These are phyloP conservation scores for Zenarchopterus dispar DNA, from an alignment of 2,797 vertebrate species.

Conservation along the genomic window DNA sequence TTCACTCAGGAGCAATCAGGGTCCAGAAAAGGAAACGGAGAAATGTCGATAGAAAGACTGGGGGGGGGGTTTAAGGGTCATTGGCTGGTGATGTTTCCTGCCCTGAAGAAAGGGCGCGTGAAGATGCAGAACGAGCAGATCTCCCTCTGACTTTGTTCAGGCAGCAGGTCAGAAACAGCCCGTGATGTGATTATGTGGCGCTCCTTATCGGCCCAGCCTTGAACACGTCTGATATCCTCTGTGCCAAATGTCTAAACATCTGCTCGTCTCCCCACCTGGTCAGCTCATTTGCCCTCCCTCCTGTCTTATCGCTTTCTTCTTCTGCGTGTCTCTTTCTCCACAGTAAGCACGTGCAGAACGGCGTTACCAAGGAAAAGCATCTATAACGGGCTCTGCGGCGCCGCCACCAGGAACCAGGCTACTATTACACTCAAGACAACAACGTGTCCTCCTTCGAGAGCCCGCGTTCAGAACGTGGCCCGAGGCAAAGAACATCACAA, in stretches of 20 bases:
- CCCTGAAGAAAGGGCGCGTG: background rate
- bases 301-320: background rate
- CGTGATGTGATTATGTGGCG: conserved; percentile 53
- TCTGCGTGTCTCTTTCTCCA: conserved; percentile 15
- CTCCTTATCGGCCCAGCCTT: conserved; percentile 72
- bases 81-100: background rate
- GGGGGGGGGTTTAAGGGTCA: background rate
- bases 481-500: conserved; percentile 39
- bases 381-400: conserved; percentile 76
- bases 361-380: conserved; percentile 89
- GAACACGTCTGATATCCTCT: conserved; percentile 60
- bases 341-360: conserved; percentile 88
- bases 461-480: conserved; percentile 25
- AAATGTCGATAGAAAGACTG: background rate
- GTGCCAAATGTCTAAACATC: conserved; percentile 43
- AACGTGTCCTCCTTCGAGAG: conserved; percentile 39
- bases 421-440: conserved; percentile 54
- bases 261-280: conserved; percentile 42
- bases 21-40: background rate
- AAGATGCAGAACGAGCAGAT: background rate
- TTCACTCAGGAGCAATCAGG: too few relatives aligned
- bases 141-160: background rate
- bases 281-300: background rate
- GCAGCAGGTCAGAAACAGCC: conserved; percentile 54
- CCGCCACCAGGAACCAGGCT: conserved; percentile 72